phyloP scores from a whole-genome alignment of 2,797 vertebrate genomes.

The Trachops cirrhosus region DNA sequence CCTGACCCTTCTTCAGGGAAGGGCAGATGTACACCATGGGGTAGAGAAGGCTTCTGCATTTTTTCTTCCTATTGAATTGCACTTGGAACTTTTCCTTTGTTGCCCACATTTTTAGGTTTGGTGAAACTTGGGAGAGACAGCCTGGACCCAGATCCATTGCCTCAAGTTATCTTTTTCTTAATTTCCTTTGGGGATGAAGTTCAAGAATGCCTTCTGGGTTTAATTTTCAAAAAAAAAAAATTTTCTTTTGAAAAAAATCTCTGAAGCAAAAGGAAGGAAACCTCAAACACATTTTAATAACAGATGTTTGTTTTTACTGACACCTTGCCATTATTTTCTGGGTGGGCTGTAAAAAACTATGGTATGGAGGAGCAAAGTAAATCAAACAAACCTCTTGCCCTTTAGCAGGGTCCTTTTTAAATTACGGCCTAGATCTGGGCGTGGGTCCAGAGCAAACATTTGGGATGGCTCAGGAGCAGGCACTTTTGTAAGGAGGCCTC shows the following conservation, averaged over 20 bases:
- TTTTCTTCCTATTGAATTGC: conserved; percentile 17
- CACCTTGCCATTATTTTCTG: conserved; percentile 29
- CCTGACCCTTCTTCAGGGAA: not conserved
- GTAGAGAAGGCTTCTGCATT: not conserved
- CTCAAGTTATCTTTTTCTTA: conserved; percentile 19
- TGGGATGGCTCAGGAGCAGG: conserved; percentile 18
- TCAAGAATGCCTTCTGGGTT: conserved; percentile 37
- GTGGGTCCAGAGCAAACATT: conserved; percentile 30
- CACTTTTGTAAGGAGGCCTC: not conserved
- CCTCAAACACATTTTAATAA: not conserved
- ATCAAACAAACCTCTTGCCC: not conserved
- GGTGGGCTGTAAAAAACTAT: conserved; percentile 47
- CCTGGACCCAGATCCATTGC: not conserved
- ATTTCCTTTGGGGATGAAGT: conserved; percentile 23
- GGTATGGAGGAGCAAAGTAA: not conserved
- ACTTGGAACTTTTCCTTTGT: not conserved
- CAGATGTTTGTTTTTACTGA: conserved; percentile 21
- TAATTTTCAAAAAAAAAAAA: not conserved
- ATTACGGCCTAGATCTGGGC: not conserved
- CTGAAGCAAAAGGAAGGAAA: conserved; percentile 28
- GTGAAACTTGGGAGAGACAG: not conserved
- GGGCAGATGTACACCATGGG: not conserved
- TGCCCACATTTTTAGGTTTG: not conserved
- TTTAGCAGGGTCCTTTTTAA: conserved; percentile 4
- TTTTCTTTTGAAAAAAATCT: not conserved